A percentile compares a stretch with the other conserved stretches of the same genome.
These are phyloP conservation scores for Luffia ferchaultella DNA, from an alignment of 2,888 invertebrate species.

Conservation along the genomic window DNA sequence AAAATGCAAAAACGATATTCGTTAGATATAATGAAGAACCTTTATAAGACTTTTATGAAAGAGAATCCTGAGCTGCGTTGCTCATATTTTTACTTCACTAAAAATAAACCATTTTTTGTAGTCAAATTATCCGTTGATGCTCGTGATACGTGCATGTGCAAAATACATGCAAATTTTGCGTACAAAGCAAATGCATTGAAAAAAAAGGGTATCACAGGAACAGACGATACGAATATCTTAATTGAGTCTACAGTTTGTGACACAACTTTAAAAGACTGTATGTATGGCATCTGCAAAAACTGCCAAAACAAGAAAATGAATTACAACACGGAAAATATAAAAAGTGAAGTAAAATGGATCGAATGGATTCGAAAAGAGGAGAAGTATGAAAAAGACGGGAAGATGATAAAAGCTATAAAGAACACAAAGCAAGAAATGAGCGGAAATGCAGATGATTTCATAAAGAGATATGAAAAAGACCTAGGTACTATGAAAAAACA, in stretches of 20 bases:
- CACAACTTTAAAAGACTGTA: conserved; percentile 1
- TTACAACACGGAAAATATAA: not conserved
- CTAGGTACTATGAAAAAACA: too few species aligned
- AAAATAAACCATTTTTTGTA: conserved; percentile 5
- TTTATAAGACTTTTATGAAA: too few species aligned
- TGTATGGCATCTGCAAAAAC: not conserved
- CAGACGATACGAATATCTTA: conserved; percentile 6
- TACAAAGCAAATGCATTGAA: conserved; percentile 6
- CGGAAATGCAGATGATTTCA: too few species aligned
- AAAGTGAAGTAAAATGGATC: too few species aligned
- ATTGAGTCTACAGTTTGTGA: conserved; percentile 4
- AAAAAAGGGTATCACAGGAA: conserved; percentile 8
- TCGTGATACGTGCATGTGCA: conserved; percentile 1
- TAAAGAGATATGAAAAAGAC: too few species aligned
- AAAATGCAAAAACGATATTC: too few species aligned
- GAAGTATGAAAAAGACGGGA: too few species aligned
- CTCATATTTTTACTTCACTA: conserved; percentile 8
- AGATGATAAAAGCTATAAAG: too few species aligned
- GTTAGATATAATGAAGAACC: conserved; percentile 7
- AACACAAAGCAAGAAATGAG: too few species aligned
- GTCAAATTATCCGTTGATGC: not conserved
- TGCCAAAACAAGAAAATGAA: not conserved
- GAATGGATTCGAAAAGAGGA: too few species aligned
- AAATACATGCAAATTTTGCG: conserved; percentile 6
- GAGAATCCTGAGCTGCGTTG: conserved; percentile 7